Evolutionary conservation across 2,797 vertebrate species (phyloP).

Genomic region (Carapus acus): DNA sequence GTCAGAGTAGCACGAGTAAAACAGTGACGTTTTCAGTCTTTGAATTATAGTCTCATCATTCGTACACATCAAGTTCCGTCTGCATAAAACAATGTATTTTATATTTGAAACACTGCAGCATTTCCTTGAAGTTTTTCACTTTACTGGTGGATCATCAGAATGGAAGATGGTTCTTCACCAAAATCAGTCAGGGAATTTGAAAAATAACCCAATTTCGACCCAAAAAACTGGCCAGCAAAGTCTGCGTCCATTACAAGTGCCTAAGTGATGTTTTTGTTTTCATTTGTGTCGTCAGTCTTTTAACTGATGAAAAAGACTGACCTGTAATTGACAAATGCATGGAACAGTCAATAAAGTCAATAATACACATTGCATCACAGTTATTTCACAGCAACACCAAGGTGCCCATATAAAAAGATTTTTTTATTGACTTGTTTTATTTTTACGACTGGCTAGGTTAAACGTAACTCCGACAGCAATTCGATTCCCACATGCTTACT

Average conservation of each 20-base stretch:
- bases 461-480: slow-evolving; percentile 4
- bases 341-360: slow-evolving; percentile 24
- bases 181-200: too few relatives aligned
- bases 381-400: slow-evolving; percentile 13
- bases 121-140: too few relatives aligned
- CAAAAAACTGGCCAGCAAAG: too few relatives aligned
- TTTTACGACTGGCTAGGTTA: slow-evolving; percentile 8
- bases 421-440: slow-evolving; percentile 47
- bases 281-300: too few relatives aligned
- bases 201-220: too few relatives aligned
- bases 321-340: slow-evolving; percentile 3
- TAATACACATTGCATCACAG: neutral
- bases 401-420: slow-evolving; percentile 30
- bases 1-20: neutral
- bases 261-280: neutral
- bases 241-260: slow-evolving; percentile 10
- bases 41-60: too few relatives aligned
- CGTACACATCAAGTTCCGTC: too few relatives aligned
- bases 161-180: too few relatives aligned
- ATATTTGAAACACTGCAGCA: too few relatives aligned
- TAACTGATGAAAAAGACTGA: neutral
- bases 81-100: too few relatives aligned
- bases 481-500: neutral
- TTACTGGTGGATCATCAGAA: too few relatives aligned
- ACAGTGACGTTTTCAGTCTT: neutral